Conservation (phyloP, 2,113 vertebrate genomes). For the Ciconia boyciana region DNA sequence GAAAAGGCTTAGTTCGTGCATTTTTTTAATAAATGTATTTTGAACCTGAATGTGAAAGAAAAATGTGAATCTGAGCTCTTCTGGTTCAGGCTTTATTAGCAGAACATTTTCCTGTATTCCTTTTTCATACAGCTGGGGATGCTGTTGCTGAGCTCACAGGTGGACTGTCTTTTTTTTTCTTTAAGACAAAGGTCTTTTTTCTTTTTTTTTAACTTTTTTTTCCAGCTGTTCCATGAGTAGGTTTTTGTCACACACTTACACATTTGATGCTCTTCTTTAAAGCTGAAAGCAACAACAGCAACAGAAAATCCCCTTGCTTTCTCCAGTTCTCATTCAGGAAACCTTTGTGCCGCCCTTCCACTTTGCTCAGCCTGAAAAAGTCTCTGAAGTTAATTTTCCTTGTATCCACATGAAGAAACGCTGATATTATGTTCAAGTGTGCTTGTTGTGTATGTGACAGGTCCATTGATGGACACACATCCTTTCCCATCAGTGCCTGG, state of each 20-base stretch:
- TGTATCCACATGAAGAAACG: not conserved
- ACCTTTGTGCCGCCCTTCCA: not conserved
- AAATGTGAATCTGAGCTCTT: not conserved
- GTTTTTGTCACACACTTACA: not conserved
- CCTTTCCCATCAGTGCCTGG: not conserved
- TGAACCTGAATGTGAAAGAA: not conserved
- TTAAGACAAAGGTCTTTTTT: not conserved
- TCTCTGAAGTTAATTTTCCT: not conserved
- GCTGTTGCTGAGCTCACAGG: not conserved
- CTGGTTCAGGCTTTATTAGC: not conserved
- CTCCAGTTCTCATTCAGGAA: not conserved
- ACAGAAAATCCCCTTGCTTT: not conserved
- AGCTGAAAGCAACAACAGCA: not conserved
- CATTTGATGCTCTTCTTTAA: not conserved
- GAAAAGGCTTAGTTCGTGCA: not conserved
- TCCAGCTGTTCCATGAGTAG: rapidly evolving
- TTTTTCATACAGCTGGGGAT: not conserved
- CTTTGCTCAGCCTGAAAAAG: not conserved
- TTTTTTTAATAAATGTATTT: not conserved
- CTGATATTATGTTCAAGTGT: not conserved
- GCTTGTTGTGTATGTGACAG: not conserved
- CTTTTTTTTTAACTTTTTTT: no score
- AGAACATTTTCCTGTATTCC: not conserved
- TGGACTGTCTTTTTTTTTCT: not conserved
- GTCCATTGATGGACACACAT: not conserved